Evolutionary conservation across 1,140 invertebrate species (phyloP).

Genomic region (Lethocerus indicus): DNA sequence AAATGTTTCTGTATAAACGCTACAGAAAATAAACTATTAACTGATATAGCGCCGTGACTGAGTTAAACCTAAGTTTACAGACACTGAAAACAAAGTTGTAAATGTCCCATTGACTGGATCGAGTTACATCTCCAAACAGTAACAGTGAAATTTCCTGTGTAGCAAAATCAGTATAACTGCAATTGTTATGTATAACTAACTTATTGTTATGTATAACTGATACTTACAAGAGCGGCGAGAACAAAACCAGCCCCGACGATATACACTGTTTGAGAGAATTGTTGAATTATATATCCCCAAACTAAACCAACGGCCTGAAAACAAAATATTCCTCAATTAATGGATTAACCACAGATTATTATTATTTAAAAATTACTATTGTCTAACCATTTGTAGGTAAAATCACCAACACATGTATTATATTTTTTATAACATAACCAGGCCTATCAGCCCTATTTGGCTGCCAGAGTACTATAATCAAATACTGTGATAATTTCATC

Average conservation of each 20-base stretch:
- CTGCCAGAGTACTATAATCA: not conserved
- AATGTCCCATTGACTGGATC: no score
- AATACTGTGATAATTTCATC: no score
- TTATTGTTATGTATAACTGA: not conserved
- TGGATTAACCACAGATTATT: no score
- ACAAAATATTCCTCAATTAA: slow-evolving; percentile 8
- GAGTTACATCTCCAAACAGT: no score
- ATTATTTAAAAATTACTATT: no score
- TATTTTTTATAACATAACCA: not conserved
- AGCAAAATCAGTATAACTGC: no score
- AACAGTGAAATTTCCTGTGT: no score
- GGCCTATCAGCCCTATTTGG: not conserved
- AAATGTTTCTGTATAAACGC: no score
- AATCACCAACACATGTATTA: not conserved
- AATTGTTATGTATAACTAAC: not conserved
- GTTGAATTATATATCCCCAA: slow-evolving; percentile 88
- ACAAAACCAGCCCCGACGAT: slow-evolving; percentile 81
- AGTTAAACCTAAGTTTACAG: no score
- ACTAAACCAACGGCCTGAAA: slow-evolving; percentile 61
- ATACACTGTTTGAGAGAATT: slow-evolving; percentile 88
- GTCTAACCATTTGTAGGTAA: not conserved
- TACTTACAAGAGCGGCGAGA: slow-evolving; percentile 61
- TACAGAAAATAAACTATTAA: no score
- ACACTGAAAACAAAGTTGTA: no score
- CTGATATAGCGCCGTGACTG: no score